phyloP scores from a whole-genome alignment of 1,140 invertebrate genomes.

The Metaphire vulgaris region DNA sequence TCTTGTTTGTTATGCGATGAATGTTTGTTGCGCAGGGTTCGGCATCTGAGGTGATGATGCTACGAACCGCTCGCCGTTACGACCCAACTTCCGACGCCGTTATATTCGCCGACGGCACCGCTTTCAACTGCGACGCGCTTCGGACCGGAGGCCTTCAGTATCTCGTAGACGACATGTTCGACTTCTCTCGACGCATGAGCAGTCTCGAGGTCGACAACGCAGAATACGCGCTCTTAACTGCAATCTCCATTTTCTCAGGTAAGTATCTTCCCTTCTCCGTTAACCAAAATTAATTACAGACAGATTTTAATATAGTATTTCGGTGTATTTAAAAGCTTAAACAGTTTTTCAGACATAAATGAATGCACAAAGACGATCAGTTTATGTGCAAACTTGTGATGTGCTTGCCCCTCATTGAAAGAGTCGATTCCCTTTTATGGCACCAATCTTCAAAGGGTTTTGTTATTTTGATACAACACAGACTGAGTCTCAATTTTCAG shows the following conservation, averaged over 20 bases:
- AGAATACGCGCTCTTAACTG: slow-evolving; percentile 90
- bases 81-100: slow-evolving; percentile 85
- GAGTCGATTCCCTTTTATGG: too few relatives aligned
- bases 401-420: too few relatives aligned
- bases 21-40: slow-evolving; percentile 65
- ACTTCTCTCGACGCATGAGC: slow-evolving; percentile 74
- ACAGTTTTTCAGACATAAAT: too few relatives aligned
- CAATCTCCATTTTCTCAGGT: slow-evolving; percentile 97
- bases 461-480: too few relatives aligned
- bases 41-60: slow-evolving; percentile 96
- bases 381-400: background rate
- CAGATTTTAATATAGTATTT: too few relatives aligned
- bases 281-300: too few relatives aligned
- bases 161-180: slow-evolving; percentile 50
- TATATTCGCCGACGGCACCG: slow-evolving; percentile 77
- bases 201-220: slow-evolving; percentile 77
- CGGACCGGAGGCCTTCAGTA: slow-evolving; percentile 40
- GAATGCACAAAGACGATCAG: background rate
- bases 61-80: slow-evolving; percentile 87
- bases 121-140: slow-evolving; percentile 50
- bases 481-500: too few relatives aligned
- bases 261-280: slow-evolving; percentile 35
- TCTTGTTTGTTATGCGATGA: too few relatives aligned
- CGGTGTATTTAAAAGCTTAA: too few relatives aligned
- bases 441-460: too few relatives aligned